Base-by-base conservation (phyloP, 1,140 invertebrate genomes). In the Drosophila cardini region DNA sequence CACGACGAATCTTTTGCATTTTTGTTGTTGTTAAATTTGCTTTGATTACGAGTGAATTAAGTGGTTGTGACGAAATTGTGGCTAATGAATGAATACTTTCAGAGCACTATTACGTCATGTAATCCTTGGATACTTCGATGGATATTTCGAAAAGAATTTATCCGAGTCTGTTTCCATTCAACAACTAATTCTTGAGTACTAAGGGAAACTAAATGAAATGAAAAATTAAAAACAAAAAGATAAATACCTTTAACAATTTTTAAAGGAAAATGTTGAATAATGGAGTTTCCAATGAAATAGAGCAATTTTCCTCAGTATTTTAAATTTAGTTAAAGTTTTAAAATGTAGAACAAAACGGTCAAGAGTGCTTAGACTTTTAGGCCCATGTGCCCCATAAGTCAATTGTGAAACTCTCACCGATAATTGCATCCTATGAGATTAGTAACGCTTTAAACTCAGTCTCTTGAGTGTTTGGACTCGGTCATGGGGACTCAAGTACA, bases 341-440 rank as follows among this genome's bases (percentile, higher is more conserved):
- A 26, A 26, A 70, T 63, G 6, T 58, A 67, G 69, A 72, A 72
- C 69, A 72, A 72, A 55, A 36, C 52, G 57, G 36, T 63, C 32
- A 50, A 18, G 36, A 5, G 68, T 43, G 18, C 38, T 71, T 43
- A 21, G 6, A n/a, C 53, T 34, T 72, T 13, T 38, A 32, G 36
- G 4, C 21, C 21, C 62, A 38, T 34, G 36, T 36, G 53, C 7
- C 45, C n/a, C 69, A 72, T 58, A 60, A 72, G 55, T 67, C 70
- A 60, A 72, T 72, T 72, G 63, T 68, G 9, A 53, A 68, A 61
- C 71, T 73, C 71, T 73, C 71, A 46, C 56, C 64, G 64, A 45
- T 65, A 68, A 72, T 67, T 72, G 70, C 71, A 69, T 36, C 34
- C 46, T 15, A 34, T n/a, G 4, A 56, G 67, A 71, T 71, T 71